Conservation (phyloP, 1,140 invertebrate species). For the Bombus affinis region DNA sequence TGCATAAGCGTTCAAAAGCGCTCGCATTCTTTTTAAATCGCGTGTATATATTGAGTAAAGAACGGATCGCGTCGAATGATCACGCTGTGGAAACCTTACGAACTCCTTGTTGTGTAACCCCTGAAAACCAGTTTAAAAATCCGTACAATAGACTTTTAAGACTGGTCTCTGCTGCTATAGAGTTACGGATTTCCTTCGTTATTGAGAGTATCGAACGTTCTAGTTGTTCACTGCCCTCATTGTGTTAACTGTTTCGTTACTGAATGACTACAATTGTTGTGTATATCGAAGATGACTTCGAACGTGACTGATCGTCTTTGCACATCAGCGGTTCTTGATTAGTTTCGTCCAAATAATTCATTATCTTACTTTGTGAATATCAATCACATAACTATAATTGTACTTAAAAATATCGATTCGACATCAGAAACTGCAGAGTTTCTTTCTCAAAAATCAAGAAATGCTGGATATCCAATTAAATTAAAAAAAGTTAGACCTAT, state of each 20-base stretch:
- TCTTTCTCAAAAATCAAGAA: too few species aligned
- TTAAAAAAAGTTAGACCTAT: too few species aligned
- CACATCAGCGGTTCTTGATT: too few species aligned
- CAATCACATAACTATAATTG: too few species aligned
- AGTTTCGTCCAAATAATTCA: too few species aligned
- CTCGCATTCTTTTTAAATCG: not conserved
- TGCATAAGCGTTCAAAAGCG: not conserved
- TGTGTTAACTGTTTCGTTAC: not conserved
- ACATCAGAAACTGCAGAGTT: too few species aligned
- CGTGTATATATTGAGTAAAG: not conserved
- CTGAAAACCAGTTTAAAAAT: slow-evolving; percentile 17
- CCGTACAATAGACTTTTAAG: not conserved
- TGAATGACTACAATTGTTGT: too few species aligned
- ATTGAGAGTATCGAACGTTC: not conserved
- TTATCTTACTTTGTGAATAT: too few species aligned
- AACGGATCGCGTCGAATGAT: not conserved
- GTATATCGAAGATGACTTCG: too few species aligned
- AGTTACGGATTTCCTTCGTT: slow-evolving; percentile 3
- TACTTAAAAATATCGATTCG: too few species aligned
- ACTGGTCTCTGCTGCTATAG: not conserved
- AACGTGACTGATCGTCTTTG: too few species aligned
- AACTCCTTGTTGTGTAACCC: not conserved
- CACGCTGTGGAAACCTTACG: not conserved
- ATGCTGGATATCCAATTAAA: too few species aligned
- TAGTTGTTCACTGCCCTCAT: not conserved